A percentile compares a stretch with the other conserved stretches of the same genome.
Evolutionary conservation across 1,140 invertebrate genomes (phyloP).

Genomic region (Procambarus clarkii): DNA sequence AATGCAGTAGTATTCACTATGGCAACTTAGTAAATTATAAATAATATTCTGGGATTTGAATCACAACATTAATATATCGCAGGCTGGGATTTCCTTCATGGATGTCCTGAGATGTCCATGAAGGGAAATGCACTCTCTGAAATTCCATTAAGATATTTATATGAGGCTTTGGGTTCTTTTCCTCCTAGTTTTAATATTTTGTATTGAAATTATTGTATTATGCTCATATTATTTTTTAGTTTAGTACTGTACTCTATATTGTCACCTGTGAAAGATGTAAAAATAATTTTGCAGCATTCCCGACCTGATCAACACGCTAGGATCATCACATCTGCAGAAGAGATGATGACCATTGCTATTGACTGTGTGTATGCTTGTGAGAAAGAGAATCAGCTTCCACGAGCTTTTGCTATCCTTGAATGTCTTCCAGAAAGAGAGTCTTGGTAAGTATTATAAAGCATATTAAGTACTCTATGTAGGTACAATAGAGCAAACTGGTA

Average conservation of each 20-base stretch:
- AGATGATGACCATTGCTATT: slow-evolving; percentile 77
- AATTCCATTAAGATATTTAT: no score
- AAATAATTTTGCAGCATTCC: slow-evolving; percentile 69
- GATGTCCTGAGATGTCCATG: no score
- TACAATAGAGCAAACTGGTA: no score
- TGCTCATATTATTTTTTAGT: neutral
- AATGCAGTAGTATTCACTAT: no score
- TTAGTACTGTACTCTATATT: neutral
- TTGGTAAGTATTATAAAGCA: slow-evolving; percentile 66
- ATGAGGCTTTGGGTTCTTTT: no score
- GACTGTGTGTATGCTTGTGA: slow-evolving; percentile 79
- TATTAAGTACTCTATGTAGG: neutral
- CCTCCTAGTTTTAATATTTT: no score
- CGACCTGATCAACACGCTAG: slow-evolving; percentile 73
- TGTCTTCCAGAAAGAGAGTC: slow-evolving; percentile 77
- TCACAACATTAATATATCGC: no score
- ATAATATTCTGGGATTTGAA: no score
- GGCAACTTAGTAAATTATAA: no score
- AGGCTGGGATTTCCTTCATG: no score
- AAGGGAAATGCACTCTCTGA: no score
- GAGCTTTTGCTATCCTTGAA: slow-evolving; percentile 77
- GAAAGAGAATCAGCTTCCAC: slow-evolving; percentile 77
- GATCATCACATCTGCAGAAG: slow-evolving; percentile 75
- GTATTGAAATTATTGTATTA: neutral
- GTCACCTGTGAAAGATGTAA: neutral